Base-by-base conservation (phyloP, 2,888 invertebrate genomes). In the Megamerina dolium region DNA sequence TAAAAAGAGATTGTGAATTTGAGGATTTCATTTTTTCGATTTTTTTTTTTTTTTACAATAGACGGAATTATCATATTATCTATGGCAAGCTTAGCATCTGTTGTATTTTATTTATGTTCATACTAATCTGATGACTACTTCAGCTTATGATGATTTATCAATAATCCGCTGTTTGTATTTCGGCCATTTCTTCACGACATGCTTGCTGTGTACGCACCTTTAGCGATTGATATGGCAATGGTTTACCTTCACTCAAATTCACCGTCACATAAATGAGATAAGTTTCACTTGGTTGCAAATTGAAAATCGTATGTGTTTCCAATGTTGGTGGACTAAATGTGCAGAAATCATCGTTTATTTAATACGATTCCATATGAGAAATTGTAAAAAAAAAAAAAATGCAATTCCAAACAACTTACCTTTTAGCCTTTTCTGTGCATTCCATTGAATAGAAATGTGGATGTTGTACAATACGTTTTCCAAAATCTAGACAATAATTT, bases 241-340 rank as follows among this genome's bases (percentile, higher is more conserved):
- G 73, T 55, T 74, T 75, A 16, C 78, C 78, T 56, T 73, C 73
- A 32, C 72, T 72, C 44, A 79, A 73, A 48, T 74, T 75, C 3
- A 77, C 74, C 1, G 78, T 78, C 9, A 80, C 75, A 58, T 80
- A 79, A 13, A 79, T 70, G 30, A 77, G 69, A 53, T 80, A 80
- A 26, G 68, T 72, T 50, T 72, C 73, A 9, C 75, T 76, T 2
- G 78, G 74, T 43, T 69, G 71, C 27, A 80, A 61, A 43, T 76
- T 74, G 5, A 68, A 63, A 16, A 68, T 64, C 16, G 66, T 64
- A 31, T 64, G 62, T 14, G 73, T 74, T 51, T 78, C 70, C n/a
- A 77, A 69, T 45, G 64, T 56, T 46, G 43, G 43, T 19, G 58
- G 59, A 41, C 77, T 20, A 37, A 18, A 29, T 23, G 9, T 39